A percentile compares a stretch with the other conserved stretches of the same genome.
Evolutionary conservation across 2,888 invertebrate species (phyloP).

Genomic region (Taphrorychus bicolor): DNA sequence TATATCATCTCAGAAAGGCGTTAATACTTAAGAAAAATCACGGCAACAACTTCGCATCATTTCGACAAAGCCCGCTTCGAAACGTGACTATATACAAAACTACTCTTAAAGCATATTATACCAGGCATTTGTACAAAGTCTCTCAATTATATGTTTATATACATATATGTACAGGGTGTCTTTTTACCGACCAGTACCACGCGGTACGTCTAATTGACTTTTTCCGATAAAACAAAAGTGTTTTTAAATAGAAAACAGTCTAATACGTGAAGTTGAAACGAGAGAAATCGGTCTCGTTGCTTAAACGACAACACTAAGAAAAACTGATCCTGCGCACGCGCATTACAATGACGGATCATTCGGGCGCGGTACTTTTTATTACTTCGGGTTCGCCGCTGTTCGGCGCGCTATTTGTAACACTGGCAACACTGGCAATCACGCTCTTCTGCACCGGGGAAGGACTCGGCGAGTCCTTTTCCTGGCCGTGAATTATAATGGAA

Average conservation of each 20-base stretch:
- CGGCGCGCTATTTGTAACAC: slow-evolving; percentile 35
- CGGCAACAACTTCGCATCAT: no score
- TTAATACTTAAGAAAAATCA: no score
- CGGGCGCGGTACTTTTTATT: slow-evolving; percentile 50
- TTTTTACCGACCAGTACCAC: slow-evolving; percentile 18
- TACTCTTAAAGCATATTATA: slow-evolving; percentile 29
- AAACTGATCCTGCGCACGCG: slow-evolving; percentile 37
- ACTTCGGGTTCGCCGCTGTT: slow-evolving; percentile 43
- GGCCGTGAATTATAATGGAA: slow-evolving; percentile 47
- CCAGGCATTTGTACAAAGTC: slow-evolving; percentile 35
- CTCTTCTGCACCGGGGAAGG: slow-evolving; percentile 39
- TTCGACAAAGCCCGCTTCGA: not conserved
- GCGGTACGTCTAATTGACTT: slow-evolving; percentile 27
- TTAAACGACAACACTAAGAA: slow-evolving; percentile 12
- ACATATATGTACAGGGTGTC: slow-evolving; percentile 14
- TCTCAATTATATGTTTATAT: slow-evolving; percentile 36
- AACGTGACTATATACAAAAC: slow-evolving; percentile 30
- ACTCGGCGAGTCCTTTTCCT: slow-evolving; percentile 11
- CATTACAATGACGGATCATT: slow-evolving; percentile 55
- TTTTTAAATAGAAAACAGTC: slow-evolving; percentile 11
- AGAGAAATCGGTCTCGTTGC: slow-evolving; percentile 4
- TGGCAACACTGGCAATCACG: slow-evolving; percentile 44
- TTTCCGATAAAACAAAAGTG: not conserved
- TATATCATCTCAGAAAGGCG: no score
- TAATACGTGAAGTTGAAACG: slow-evolving; percentile 8